A percentile compares a stretch with the other conserved stretches of the same genome.
phyloP scores from a whole-genome alignment of 1,140 invertebrate species.

The Wiebesia pumilae region DNA sequence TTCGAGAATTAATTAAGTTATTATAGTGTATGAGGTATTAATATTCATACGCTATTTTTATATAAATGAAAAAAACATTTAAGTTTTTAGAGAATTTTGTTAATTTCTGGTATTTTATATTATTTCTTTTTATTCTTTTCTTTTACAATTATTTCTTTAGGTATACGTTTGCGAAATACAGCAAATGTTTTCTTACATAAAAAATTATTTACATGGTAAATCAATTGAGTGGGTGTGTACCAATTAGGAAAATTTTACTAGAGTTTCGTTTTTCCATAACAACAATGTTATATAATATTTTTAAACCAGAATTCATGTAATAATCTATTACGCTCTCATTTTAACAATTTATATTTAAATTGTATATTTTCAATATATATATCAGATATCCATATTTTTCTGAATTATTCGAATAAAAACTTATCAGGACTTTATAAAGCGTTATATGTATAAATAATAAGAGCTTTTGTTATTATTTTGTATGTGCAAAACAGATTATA shows the following conservation, averaged over 20 bases:
- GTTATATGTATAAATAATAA: no score
- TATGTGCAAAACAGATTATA: no score
- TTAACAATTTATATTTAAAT: background rate
- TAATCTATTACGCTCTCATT: background rate
- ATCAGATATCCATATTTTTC: no score
- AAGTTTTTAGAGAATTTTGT: background rate
- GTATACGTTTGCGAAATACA: background rate
- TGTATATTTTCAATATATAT: background rate
- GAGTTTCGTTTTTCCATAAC: background rate
- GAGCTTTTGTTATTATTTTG: no score
- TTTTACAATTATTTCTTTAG: background rate
- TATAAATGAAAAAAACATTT: background rate
- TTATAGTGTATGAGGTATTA: background rate
- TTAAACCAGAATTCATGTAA: background rate
- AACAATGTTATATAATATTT: background rate
- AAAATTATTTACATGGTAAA: background rate
- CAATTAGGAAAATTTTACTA: background rate
- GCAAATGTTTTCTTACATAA: no score
- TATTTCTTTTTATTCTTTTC: background rate
- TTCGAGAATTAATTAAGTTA: constrained; percentile 42
- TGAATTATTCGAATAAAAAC: background rate
- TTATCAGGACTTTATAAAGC: background rate
- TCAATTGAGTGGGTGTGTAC: background rate
- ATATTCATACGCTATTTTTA: constrained; percentile 2
- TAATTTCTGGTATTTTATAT: background rate